Evolutionary conservation across 2,797 vertebrate genomes (phyloP), one percentile per base, ranked within the genome.

Genomic region (Sarcophilus harrisii): DNA sequence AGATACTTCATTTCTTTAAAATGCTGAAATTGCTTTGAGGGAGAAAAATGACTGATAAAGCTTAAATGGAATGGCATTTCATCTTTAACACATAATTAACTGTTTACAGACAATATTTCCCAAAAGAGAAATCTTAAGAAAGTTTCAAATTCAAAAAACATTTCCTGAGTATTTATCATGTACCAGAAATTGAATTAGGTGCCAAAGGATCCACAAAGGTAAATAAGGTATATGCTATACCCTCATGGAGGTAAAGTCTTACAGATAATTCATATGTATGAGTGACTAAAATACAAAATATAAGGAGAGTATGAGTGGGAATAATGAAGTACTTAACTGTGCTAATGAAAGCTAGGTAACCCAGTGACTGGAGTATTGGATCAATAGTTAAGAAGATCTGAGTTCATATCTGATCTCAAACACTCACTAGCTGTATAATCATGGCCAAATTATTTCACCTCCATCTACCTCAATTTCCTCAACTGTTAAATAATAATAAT

Each of bases 1-100:
- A 92, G 57, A 73, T 5, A 57, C 1, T 18, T 10, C 30, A 32
- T 55, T 49, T 93, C 58, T 94, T 93, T 66, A 73, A 95, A 94
- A 93, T 24, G 92, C 32, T 45, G 90, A 93, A 92, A 73, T 12
- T 90, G 73, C 38, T 58, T 91, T 93, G 90, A 91, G 21, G 54
- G 57, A 91, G 57, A 45, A 92, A 60, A 62, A 29, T n/a, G 45
- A 29, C 11, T 21, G 95, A 93, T n/a, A 95, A 57, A 87, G 49
- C 62, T 93, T 94, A 93, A 57, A 38, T 95, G 93, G 57, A 29
- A 91, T 66, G 49, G 91, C 81, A 94, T 30, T 94, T 96, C 57
- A 87, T 87, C 73, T 49, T 49, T 87, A 87, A 87, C 73, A 87
- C 24, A 87, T 58, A 81, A 94, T n/a, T 87, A 89, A 92, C 30